Evolutionary conservation across 2,888 invertebrate genomes (phyloP).

Genomic region (Lithosia quadra): DNA sequence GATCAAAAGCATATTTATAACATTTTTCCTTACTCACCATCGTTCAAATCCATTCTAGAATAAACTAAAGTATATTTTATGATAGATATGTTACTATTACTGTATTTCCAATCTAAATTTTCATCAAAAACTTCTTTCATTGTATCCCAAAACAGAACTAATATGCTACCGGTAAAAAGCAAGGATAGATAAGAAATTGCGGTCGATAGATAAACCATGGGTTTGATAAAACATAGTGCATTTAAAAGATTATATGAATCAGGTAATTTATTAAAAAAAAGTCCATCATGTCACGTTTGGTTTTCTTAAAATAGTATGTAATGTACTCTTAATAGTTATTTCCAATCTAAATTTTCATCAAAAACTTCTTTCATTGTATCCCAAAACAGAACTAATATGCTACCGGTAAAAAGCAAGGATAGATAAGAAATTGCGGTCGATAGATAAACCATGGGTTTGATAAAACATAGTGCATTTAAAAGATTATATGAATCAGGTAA

Average conservation of each 20-base stretch:
- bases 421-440: background rate
- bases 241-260: background rate
- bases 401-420: background rate
- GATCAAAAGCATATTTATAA: too few relatives aligned
- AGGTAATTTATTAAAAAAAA: too few relatives aligned
- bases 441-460: constrained; percentile 1
- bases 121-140: too few relatives aligned
- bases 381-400: background rate
- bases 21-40: too few relatives aligned
- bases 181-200: background rate
- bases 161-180: background rate
- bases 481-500: background rate
- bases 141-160: background rate
- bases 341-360: too few relatives aligned
- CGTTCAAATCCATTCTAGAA: too few relatives aligned
- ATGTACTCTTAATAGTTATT: too few relatives aligned
- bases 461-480: background rate
- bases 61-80: too few relatives aligned
- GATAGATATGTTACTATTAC: too few relatives aligned
- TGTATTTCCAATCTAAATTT: background rate
- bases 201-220: background rate
- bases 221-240: background rate
- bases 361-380: too few relatives aligned
- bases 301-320: too few relatives aligned
- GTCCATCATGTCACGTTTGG: too few relatives aligned